These are phyloP conservation scores for Netelia inedita DNA, from an alignment of 2,888 invertebrate species.

Conservation along the genomic window DNA sequence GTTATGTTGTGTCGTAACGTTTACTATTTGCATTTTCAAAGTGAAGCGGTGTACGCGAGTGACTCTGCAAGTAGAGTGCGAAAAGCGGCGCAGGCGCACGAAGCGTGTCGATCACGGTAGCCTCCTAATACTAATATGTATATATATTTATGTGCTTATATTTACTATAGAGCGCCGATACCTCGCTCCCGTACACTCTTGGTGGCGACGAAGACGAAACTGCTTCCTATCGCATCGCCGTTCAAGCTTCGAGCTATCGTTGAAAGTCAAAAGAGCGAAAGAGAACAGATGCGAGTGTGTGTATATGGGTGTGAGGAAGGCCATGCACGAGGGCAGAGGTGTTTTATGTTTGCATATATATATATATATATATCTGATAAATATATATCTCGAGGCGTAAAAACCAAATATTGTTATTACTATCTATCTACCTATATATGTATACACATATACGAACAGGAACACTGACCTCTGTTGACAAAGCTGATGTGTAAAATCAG, in stretches of 20 bases:
- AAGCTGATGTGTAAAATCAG: too few relatives aligned
- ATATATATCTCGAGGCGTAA: too few relatives aligned
- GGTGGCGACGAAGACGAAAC: constrained; percentile 61
- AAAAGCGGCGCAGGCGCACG: too few relatives aligned
- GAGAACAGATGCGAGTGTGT: constrained; percentile 23
- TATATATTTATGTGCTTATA: constrained; percentile 1
- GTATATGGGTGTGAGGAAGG: constrained; percentile 31
- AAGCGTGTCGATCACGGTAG: too few relatives aligned
- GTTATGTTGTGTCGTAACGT: too few relatives aligned
- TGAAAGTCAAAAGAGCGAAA: constrained; percentile 61
- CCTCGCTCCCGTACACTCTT: constrained; percentile 29
- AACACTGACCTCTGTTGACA: too few relatives aligned
- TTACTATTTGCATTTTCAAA: too few relatives aligned
- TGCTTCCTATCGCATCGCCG: constrained; percentile 40
- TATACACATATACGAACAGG: too few relatives aligned
- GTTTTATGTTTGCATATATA: constrained; percentile 9
- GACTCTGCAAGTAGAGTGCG: too few relatives aligned
- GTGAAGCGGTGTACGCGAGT: too few relatives aligned
- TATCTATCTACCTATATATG: too few relatives aligned
- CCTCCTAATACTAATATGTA: not conserved
- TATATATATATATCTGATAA: not conserved
- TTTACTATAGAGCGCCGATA: constrained; percentile 14
- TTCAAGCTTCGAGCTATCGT: not conserved
- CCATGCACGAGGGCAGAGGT: constrained; percentile 17
- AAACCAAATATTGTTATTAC: too few relatives aligned